Evolutionary conservation across 2,888 invertebrate genomes (phyloP), one percentile per base, ranked within the genome.

Genomic region (Liopterus haemorrhoidalis): DNA sequence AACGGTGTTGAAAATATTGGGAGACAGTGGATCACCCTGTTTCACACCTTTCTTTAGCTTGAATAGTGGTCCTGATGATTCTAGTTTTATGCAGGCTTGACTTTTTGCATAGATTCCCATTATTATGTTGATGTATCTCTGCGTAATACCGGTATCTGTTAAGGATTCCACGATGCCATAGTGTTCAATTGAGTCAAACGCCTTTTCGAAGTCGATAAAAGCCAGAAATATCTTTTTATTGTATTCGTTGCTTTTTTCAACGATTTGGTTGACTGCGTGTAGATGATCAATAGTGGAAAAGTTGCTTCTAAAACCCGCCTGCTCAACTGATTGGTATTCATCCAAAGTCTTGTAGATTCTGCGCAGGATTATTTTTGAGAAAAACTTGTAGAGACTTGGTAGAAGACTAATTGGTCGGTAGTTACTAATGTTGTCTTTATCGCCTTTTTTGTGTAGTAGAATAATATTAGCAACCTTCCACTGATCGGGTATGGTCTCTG

Each of bases 401-500:
- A 31, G n/a, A 12, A 49, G 37, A 30, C 38, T 39, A n/a, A 49
- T 44, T 14, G 49, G 43, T 28, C 48, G 25, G 21, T 43, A 49
- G 39, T 49, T 49, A 20, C 21, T 16, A 18, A 48, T 41, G 15
- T 49, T 30, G 16, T 9, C 11, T 25, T 37, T 38, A 33, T 12
- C n/a, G n/a, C 48, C 40, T 16, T 31, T 38, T 35, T 49, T 49
- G 14, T 44, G 38, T n/a, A 49, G 48, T 5, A 47, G 40, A 6
- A 32, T 37, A 4, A 49, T 43, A 21, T 21, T 18, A 4, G 36
- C 15, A 21, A 33, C 25, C 19, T 39, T 37, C 24, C 39, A 44
- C n/a, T 42, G 42, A 8, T 36, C 9, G 12, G 35, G 42, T n/a
- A n/a, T n/a, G n/a, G n/a, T n/a, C n/a, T n/a, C n/a, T n/a, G n/a